A percentile compares a stretch with the other conserved stretches of the same genome.
Evolutionary conservation across 2,113 vertebrate species (phyloP).

Genomic region (Megaptera novaeangliae): DNA sequence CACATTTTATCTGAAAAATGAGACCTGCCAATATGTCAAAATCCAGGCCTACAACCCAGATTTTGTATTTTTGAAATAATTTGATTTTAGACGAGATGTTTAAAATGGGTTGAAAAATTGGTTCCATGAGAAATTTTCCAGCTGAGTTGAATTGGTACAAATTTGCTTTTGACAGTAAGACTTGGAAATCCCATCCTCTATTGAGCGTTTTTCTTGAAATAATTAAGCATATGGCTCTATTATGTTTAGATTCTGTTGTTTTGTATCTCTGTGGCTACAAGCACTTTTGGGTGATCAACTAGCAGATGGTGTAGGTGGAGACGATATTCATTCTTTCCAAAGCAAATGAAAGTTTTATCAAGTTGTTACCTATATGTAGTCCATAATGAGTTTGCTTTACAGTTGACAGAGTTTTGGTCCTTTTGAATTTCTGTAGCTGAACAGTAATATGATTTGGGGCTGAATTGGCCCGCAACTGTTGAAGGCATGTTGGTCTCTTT

Average conservation of each 20-base stretch:
- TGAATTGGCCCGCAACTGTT: not conserved
- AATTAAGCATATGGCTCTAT: not conserved
- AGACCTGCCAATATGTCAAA: not conserved
- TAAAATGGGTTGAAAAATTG: slow-evolving; percentile 12
- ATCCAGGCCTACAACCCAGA: not conserved
- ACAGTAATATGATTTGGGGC: not conserved
- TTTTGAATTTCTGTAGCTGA: not conserved
- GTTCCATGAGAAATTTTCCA: not conserved
- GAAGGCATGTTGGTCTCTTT: not conserved
- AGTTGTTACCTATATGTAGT: not conserved
- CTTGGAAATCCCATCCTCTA: not conserved
- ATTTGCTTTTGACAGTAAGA: slow-evolving; percentile 10
- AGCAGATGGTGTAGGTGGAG: not conserved
- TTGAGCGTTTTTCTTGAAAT: not conserved
- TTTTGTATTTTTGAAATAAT: slow-evolving; percentile 41
- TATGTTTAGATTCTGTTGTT: not conserved
- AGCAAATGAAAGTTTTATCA: not conserved
- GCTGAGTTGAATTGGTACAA: not conserved
- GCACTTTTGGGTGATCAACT: not conserved
- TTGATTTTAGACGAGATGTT: slow-evolving; percentile 7
- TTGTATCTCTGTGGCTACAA: not conserved
- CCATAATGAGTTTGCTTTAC: not conserved
- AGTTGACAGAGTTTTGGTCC: not conserved
- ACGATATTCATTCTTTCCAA: not conserved
- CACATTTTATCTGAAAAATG: slow-evolving; percentile 40